Percentiles rank a stretch among this genome's conserved stretches.
Conservation (phyloP, 1,140 invertebrate species). For the Anagrus nilaparvatae region DNA sequence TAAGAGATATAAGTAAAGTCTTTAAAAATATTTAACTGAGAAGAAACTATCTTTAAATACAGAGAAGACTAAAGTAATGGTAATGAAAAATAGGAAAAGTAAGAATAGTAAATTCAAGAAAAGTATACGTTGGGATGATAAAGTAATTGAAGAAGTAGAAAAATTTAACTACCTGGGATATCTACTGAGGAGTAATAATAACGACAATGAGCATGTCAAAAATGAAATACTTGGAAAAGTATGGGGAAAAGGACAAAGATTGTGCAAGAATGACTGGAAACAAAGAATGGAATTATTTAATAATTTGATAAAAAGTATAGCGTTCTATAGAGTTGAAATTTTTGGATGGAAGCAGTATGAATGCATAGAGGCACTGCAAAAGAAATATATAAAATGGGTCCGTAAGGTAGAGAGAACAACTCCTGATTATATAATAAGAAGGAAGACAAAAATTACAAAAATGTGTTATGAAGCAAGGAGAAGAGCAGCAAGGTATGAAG, state of each 20-base stretch:
- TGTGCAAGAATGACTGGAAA: conserved; percentile 5
- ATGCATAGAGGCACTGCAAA: too few relatives aligned
- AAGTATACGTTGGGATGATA: conserved; percentile 4
- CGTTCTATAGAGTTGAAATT: conserved; percentile 16
- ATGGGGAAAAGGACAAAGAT: conserved; percentile 14
- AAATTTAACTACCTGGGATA: conserved; percentile 13
- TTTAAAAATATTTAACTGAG: conserved; percentile 7
- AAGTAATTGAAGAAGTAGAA: conserved; percentile 8
- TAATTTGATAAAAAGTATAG: conserved; percentile 10
- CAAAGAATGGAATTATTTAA: conserved; percentile 12
- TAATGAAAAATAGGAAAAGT: conserved; percentile 3
- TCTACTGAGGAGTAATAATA: conserved; percentile 3
- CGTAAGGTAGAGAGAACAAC: conserved; percentile 13
- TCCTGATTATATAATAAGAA: conserved; percentile 12
- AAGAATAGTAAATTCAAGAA: conserved; percentile 5
- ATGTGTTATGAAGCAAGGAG: conserved; percentile 1
- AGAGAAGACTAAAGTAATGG: conserved; percentile 11
- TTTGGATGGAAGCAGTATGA: conserved; percentile 14
- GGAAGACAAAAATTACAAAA: conserved; percentile 3
- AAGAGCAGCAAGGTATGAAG: conserved; percentile 7
- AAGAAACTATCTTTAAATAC: conserved; percentile 6
- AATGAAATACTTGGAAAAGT: conserved; percentile 3
- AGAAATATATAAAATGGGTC: conserved; percentile 12
- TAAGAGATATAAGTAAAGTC: conserved; percentile 6
- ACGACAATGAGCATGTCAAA: conserved; percentile 9